Conservation (phyloP, 2,888 invertebrate species). For the Anoncus sp. region DNA sequence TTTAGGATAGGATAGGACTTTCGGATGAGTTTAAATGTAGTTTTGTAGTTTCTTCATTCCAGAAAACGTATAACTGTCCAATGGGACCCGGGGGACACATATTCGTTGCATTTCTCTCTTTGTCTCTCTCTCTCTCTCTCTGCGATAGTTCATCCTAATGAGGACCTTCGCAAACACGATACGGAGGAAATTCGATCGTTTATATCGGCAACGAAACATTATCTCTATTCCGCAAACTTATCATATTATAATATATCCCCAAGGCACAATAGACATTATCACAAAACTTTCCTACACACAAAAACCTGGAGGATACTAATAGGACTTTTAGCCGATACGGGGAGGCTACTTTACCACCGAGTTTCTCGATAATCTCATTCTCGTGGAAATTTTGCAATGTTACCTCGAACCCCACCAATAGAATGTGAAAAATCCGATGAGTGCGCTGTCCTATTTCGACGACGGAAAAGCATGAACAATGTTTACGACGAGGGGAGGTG, state of each 20-base stretch:
- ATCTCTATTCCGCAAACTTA: background rate
- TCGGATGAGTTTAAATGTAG: background rate
- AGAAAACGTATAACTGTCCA: background rate
- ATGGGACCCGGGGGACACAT: background rate
- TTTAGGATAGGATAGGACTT: background rate
- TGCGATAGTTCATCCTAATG: background rate
- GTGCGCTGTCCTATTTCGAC: background rate
- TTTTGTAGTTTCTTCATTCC: background rate
- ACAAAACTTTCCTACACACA: background rate
- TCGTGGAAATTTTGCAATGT: conserved; percentile 18
- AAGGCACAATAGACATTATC: background rate
- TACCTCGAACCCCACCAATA: background rate
- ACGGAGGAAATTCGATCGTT: conserved; percentile 3
- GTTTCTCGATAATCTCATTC: conserved; percentile 29
- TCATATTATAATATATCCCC: background rate
- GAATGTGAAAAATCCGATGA: conserved; percentile 13
- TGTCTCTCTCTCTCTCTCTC: background rate
- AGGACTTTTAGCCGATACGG: background rate
- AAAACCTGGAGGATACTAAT: background rate
- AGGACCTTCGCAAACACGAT: conserved; percentile 14
- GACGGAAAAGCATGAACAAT: conserved; percentile 33
- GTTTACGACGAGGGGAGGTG: conserved; percentile 21
- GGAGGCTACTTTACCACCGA: conserved; percentile 4
- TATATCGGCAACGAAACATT: conserved; percentile 10
- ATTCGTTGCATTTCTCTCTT: no score